A percentile compares a stretch with the other conserved stretches of the same genome.
Evolutionary conservation across 2,113 vertebrate genomes (phyloP).

Genomic region (Zosterops borbonicus): DNA sequence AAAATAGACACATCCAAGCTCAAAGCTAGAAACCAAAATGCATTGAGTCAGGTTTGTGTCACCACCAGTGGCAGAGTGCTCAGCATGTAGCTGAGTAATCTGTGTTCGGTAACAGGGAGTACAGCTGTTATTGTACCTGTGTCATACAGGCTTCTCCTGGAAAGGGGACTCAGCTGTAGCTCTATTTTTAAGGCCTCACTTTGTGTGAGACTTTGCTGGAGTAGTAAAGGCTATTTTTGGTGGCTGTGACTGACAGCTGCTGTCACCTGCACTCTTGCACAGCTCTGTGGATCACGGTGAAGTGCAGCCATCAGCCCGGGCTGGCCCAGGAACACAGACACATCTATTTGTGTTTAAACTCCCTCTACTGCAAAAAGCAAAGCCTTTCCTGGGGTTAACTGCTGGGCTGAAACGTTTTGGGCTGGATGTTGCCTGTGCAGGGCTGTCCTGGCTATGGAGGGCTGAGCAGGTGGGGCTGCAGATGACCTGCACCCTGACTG

Average conservation of each 20-base stretch:
- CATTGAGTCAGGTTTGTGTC: neutral
- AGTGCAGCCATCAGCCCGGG: neutral
- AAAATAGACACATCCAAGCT: neutral
- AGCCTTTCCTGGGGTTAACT: neutral
- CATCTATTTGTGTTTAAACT: neutral
- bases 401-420: neutral
- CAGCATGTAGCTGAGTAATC: neutral
- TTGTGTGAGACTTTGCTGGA: neutral
- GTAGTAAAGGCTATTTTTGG: neutral
- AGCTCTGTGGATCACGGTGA: neutral
- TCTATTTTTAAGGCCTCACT: neutral
- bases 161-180: neutral
- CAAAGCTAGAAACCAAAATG: neutral
- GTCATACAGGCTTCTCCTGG: neutral
- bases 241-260: neutral
- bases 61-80: neutral
- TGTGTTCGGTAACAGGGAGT: neutral
- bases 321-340: neutral
- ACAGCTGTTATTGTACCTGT: neutral
- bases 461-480: fast-evolving
- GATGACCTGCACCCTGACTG: fast-evolving
- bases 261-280: neutral
- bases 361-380: neutral
- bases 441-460: fast-evolving
- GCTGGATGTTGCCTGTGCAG: neutral